Evolutionary conservation across 2,113 vertebrate genomes (phyloP), one percentile per base, ranked within the genome.

Genomic region (Actenoides lindsayi): DNA sequence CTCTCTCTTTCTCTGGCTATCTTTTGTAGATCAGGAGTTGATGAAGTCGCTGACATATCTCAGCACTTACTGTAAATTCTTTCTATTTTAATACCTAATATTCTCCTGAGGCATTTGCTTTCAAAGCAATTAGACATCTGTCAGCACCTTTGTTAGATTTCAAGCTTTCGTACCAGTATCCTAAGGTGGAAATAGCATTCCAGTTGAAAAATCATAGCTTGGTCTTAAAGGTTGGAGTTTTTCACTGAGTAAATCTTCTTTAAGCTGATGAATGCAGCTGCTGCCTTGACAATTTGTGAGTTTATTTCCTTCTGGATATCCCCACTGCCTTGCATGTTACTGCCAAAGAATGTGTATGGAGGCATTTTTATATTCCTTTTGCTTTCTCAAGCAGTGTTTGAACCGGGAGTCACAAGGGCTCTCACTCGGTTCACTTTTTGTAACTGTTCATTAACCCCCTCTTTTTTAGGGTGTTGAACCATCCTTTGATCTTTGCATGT

Each of bases 251-350:
- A 96, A 97, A 97, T 96, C 92, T 96, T 94, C 91, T 95, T 92
- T 96, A 93, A 94, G 90, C 86, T 92, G 94, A 93, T 93, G 89
- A 96, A 94, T 81, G 92, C 94, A 95, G 95, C 94, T 97, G 94
- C 96, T 94, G 86, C 90, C 86, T 89, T 92, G 94, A 96, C 71
- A 96, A 90, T 96, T 92, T 92, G 81, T 91, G 92, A 96, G 92
- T 96, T 96, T 91, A 93, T 96, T 97, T 96, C 94, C 91, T 96
- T 94, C 93, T 96, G 94, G 84, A 95, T 96, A 96, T 93, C 94
- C 93, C 95, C 87, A 94, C 94, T 87, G 93, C 77, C 91, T 97
- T 95, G 83, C 41, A 69, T 79, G 57, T 93, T 96, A 37, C 48
- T 96, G 96, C 95, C 96, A 97, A 91, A 71, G 91, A 95, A 95